Evolutionary conservation across 2,113 vertebrate genomes (phyloP), one percentile per base, ranked within the genome.

Genomic region (Oncorhynchus gorbuscha): DNA sequence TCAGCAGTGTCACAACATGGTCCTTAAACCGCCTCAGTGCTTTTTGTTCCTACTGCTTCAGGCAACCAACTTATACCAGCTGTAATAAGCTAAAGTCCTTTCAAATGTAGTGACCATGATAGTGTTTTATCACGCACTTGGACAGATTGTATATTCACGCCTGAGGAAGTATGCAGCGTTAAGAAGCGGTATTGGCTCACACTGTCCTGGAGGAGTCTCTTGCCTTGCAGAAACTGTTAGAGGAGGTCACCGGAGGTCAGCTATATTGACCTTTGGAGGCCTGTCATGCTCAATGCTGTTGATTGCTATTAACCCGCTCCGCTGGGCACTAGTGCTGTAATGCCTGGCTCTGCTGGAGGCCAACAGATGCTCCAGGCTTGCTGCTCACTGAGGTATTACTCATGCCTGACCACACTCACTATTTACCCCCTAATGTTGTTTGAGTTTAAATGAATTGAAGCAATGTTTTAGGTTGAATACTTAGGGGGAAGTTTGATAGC

Each of bases 251-350:
- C 39, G 22, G 45, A 24, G 66, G 67, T 77, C 48, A 68, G 22
- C 24, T 59, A 20, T 18, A n/a, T 48, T 72, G 26, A 74, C 67
- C 69, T 65, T 61, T 48, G 22, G 51, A 69, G 66, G 22, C 45
- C 72, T 49, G 18, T 66, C 35, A 39, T 20, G 68, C 71, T 79
- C 68, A 79, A 35, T 71, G 39, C 24, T 73, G 71, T 79, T 64
- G 20, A 66, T 71, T 75, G 8, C 35, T 69, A n/a, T 72, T 32
- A 64, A 14, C 64, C 20, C 20, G 24, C 62, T 48, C 39, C 45
- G 8, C 39, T 55, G 6, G 24, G 59, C 6, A 5, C 35, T 18
- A 9, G 24, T n/a, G 11, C 9, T 45, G 39, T 45, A 45, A 45
- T 11, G 39, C 39, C 16, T 55, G 51, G 4, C 51, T 5, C 12